Percentiles rank a stretch among this genome's conserved stretches.
These are phyloP conservation scores for Apis cerana DNA, from an alignment of 1,140 invertebrate genomes.

Conservation along the genomic window DNA sequence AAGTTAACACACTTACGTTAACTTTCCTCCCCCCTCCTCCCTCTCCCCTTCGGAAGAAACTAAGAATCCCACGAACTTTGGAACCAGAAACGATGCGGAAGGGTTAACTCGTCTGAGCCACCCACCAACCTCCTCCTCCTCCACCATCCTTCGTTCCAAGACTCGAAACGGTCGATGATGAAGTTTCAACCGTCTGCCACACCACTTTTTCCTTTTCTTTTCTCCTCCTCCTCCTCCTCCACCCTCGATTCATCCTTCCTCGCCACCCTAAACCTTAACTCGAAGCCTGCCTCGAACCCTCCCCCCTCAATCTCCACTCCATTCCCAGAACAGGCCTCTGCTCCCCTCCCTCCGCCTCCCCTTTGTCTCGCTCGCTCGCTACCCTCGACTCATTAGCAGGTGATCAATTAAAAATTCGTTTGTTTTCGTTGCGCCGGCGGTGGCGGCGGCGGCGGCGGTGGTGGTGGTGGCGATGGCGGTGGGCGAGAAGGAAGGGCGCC, in stretches of 20 bases:
- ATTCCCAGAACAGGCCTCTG: not conserved
- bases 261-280: slow-evolving; percentile 3
- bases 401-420: slow-evolving; percentile 78
- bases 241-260: slow-evolving; percentile 9
- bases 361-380: slow-evolving; percentile 34
- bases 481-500: no score
- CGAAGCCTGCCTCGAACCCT: not conserved
- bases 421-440: slow-evolving; percentile 57
- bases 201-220: slow-evolving; percentile 46
- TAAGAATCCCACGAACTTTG: not conserved
- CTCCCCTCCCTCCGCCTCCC: slow-evolving; percentile 9
- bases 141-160: slow-evolving; percentile 44
- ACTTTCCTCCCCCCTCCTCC: not conserved
- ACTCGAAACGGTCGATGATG: slow-evolving; percentile 58
- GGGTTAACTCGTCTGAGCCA: slow-evolving; percentile 17
- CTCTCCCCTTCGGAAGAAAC: not conserved
- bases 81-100: not conserved
- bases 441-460: no score
- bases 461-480: no score
- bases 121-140: not conserved
- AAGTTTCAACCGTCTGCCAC: slow-evolving; percentile 65
- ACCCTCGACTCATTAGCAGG: slow-evolving; percentile 73
- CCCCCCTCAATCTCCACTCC: not conserved
- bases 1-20: slow-evolving; percentile 7
- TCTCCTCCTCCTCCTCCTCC: not conserved